Base-by-base conservation (phyloP, 2,113 vertebrate genomes). In the Serilophus lunatus region DNA sequence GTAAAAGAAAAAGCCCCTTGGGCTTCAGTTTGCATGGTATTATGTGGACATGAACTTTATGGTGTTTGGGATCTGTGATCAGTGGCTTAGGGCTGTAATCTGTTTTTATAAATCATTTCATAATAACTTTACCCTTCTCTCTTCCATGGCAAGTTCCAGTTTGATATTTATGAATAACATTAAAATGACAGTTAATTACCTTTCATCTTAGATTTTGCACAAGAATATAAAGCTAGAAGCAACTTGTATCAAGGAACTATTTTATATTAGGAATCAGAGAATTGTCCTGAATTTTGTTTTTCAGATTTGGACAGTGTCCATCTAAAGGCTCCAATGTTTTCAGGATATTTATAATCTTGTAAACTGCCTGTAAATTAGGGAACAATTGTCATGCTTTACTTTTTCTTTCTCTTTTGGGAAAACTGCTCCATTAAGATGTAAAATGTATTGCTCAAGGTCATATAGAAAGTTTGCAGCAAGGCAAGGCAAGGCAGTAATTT, bases 141-240 rank as follows among this genome's bases (percentile, higher is more conserved):
- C 18, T 76, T 61, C 56, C 6, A 3, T 49, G 53, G 20, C 56
- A 63, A 60, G 42, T 92, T 81, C 15, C 61, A 45, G 40, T 68
- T 91, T 88, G 82, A 38, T 95, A 72, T 80, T 95, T 92, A 61
- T 92, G 29, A 74, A 56, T 90, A 95, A 88, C 31, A 66, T 89
- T 74, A 93, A 91, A 96, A 92, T 74, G 51, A 33, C 71, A 83
- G 54, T 69, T 87, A 91, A 66, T 94, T 89, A 60, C 66, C 35
- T 80, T 87, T 90, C 51, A 40, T 69, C 29, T 83, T 79, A 72
- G 59, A 36, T 63, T 78, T 92, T 84, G 35, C 45, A 66, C 11
- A 78, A 63, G 22, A 96, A 40, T 0, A 1, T 49, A 31, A 66
- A 77, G 17, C n/a, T 83, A 49, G 53, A 70, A 80, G 18, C 18